Evolutionary conservation across 2,888 invertebrate species (phyloP).

Genomic region (Acleris cristana): DNA sequence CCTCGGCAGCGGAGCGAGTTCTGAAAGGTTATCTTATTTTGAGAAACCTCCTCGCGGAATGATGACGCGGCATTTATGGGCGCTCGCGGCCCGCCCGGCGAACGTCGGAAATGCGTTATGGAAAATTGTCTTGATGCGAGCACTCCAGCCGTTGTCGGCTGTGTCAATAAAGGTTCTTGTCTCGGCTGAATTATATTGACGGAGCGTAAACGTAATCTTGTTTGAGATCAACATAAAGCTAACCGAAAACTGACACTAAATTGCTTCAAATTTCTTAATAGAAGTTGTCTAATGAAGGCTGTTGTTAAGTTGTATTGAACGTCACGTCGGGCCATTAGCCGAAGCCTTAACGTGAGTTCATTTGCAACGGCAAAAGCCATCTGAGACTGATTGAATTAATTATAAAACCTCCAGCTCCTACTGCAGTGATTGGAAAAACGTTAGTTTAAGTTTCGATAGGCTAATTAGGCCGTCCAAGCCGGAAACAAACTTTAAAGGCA

Average conservation of each 20-base stretch:
- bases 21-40: slow-evolving; percentile 65
- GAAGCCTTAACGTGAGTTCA: no score
- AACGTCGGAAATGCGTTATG: slow-evolving; percentile 49
- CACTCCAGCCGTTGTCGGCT: slow-evolving; percentile 46
- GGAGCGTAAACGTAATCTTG: slow-evolving; percentile 42
- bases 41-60: slow-evolving; percentile 54
- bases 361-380: no score
- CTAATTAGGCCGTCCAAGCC: slow-evolving; percentile 1
- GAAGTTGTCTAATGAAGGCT: not conserved
- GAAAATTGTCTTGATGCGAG: slow-evolving; percentile 51
- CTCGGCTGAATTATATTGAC: slow-evolving; percentile 41
- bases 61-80: slow-evolving; percentile 57
- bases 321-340: no score
- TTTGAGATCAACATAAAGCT: slow-evolving; percentile 32
- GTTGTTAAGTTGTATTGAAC: not conserved
- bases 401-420: not conserved
- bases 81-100: slow-evolving; percentile 37
- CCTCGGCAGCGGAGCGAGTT: slow-evolving; percentile 55
- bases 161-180: slow-evolving; percentile 49
- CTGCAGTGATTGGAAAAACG: slow-evolving; percentile 2
- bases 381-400: not conserved
- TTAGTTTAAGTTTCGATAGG: slow-evolving; percentile 13
- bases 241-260: slow-evolving; percentile 29
- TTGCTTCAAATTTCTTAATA: slow-evolving; percentile 6
- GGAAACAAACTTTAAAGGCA: not conserved